Conservation (phyloP, 2,888 invertebrate species). For the Drosophila bunnanda region DNA sequence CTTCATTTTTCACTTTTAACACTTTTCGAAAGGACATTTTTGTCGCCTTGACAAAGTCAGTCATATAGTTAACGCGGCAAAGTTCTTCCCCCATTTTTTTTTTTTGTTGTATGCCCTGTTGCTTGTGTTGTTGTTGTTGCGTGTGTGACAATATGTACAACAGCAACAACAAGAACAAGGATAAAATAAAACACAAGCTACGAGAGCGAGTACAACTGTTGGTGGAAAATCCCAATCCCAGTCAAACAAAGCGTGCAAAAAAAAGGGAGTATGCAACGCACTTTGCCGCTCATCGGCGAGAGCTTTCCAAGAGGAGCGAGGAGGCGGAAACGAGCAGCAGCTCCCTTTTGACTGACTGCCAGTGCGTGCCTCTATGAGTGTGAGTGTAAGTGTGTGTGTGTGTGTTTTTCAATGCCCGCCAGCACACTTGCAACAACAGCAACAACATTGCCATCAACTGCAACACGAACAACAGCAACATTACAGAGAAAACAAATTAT, state of each 20-base stretch:
- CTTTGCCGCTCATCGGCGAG: constrained; percentile 68
- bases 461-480: constrained; percentile 15
- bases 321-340: constrained; percentile 10
- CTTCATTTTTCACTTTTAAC: too few relatives aligned
- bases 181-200: constrained; percentile 22
- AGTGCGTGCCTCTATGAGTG: constrained; percentile 35
- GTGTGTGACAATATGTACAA: constrained; percentile 53
- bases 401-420: constrained; percentile 76
- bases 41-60: constrained; percentile 62
- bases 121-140: constrained; percentile 37
- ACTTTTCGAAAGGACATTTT: constrained; percentile 54
- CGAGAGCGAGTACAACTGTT: constrained; percentile 58
- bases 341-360: constrained; percentile 69
- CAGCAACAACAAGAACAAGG: constrained; percentile 16
- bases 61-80: constrained; percentile 59
- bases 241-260: constrained; percentile 76
- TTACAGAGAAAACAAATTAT: neutral
- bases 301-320: constrained; percentile 2
- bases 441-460: constrained; percentile 4
- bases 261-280: constrained; percentile 71
- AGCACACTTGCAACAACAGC: constrained; percentile 54
- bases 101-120: constrained; percentile 25
- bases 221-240: constrained; percentile 74
- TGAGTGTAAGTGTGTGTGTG: constrained; percentile 20
- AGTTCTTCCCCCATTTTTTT: constrained; percentile 39